phyloP scores from a whole-genome alignment of 2,113 vertebrate species.

The Cynoglossus semilaevis region DNA sequence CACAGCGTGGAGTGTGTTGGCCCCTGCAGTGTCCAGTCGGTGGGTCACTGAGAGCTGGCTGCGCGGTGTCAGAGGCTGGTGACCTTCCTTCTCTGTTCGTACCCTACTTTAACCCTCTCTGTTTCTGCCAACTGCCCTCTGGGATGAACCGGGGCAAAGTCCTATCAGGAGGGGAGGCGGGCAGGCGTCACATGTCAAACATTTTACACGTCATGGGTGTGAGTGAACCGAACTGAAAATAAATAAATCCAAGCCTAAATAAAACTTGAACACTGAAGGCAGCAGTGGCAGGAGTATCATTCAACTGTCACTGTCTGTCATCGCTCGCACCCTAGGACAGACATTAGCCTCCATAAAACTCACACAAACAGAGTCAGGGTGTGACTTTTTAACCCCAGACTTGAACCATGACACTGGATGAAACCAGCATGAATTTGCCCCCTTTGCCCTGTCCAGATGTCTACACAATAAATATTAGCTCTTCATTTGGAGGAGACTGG shows the following conservation, averaged over 20 bases:
- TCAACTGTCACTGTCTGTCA: slow-evolving; percentile 35
- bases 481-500: slow-evolving; percentile 45
- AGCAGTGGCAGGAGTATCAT: no score
- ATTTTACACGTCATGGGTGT: slow-evolving; percentile 25
- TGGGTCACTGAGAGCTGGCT: slow-evolving; percentile 51
- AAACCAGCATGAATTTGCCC: slow-evolving; percentile 45
- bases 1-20: slow-evolving; percentile 57
- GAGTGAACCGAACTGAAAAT: no score
- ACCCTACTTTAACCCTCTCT: slow-evolving; percentile 21
- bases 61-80: slow-evolving; percentile 49
- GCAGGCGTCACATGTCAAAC: slow-evolving; percentile 28
- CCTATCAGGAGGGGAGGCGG: slow-evolving; percentile 24
- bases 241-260: no score
- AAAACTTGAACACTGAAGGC: no score
- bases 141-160: slow-evolving; percentile 18
- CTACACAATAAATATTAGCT: slow-evolving; percentile 51
- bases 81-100: slow-evolving; percentile 46
- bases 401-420: slow-evolving; percentile 38
- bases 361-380: no score
- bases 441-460: slow-evolving; percentile 55
- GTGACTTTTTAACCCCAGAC: slow-evolving; percentile 38
- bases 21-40: slow-evolving; percentile 52
- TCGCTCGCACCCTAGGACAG: no score
- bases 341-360: no score
- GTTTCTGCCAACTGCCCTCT: slow-evolving; percentile 15